phyloP scores from a whole-genome alignment of 2,113 vertebrate species.

The Xenopus borealis region DNA sequence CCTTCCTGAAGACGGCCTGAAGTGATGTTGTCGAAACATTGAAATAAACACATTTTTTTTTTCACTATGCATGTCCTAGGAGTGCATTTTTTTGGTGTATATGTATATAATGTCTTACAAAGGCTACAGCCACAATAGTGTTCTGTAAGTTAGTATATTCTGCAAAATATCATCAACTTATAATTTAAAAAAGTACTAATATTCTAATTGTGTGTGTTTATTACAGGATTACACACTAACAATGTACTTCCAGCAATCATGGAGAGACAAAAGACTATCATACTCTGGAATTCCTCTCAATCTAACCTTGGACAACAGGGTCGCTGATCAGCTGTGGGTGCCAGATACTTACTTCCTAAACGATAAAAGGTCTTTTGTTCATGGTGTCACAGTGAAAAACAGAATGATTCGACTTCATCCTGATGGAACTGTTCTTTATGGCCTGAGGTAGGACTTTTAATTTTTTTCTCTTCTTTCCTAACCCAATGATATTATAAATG shows the following conservation, averaged over 20 bases:
- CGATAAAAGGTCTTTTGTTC: slow-evolving; percentile 92
- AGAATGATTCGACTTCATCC: slow-evolving; percentile 91
- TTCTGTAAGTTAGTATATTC: too few species aligned
- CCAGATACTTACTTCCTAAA: slow-evolving; percentile 92
- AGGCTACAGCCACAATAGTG: too few species aligned
- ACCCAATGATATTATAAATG: not conserved
- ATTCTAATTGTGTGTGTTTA: slow-evolving; percentile 35
- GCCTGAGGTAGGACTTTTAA: slow-evolving; percentile 71
- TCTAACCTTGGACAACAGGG: slow-evolving; percentile 88
- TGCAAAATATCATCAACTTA: too few species aligned
- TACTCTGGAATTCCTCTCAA: slow-evolving; percentile 92
- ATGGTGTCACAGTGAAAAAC: slow-evolving; percentile 91
- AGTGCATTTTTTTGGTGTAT: too few species aligned
- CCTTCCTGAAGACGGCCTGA: too few species aligned
- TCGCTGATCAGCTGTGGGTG: slow-evolving; percentile 89
- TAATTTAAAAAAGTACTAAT: too few species aligned
- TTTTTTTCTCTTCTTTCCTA: slow-evolving; percentile 1
- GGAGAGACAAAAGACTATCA: slow-evolving; percentile 91
- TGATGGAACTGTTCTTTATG: slow-evolving; percentile 88
- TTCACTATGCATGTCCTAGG: too few species aligned
- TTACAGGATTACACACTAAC: slow-evolving; percentile 89
- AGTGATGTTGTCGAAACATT: too few species aligned
- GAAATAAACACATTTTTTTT: too few species aligned
- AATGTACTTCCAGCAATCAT: slow-evolving; percentile 94
- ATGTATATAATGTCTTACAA: too few species aligned